phyloP scores from a whole-genome alignment of 2,888 invertebrate genomes.

The Apamea monoglypha region DNA sequence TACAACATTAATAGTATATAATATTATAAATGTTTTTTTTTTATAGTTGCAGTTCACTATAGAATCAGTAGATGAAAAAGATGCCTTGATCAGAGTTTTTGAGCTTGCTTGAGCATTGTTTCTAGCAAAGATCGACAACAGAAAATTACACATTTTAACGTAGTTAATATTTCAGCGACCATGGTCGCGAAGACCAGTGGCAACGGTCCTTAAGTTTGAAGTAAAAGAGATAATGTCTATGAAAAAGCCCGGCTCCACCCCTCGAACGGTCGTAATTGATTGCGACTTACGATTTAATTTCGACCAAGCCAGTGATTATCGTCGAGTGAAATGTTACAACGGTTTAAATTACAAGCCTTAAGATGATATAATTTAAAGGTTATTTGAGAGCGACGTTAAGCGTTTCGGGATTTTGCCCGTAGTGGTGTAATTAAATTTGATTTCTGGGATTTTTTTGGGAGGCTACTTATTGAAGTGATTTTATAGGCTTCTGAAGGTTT shows the following conservation, averaged over 20 bases:
- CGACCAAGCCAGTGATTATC: conserved; percentile 69
- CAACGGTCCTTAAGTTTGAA: conserved; percentile 27
- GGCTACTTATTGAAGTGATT: conserved; percentile 32
- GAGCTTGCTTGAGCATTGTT: neutral
- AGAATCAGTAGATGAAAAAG: neutral
- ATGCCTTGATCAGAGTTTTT: neutral
- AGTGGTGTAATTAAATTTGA: conserved; percentile 54
- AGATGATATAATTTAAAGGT: conserved; percentile 61
- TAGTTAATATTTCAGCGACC: neutral
- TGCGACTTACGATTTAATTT: conserved; percentile 75
- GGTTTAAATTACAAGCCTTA: conserved; percentile 51
- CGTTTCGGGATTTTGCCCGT: conserved; percentile 41
- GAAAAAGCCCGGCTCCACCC: conserved; percentile 67
- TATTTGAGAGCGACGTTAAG: conserved; percentile 47
- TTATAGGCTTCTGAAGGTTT: conserved; percentile 6
- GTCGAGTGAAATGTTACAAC: conserved; percentile 60
- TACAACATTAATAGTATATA: neutral
- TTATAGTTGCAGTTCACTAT: neutral
- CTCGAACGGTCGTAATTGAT: conserved; percentile 72
- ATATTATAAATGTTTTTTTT: neutral
- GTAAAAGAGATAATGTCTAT: conserved; percentile 69
- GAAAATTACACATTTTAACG: neutral
- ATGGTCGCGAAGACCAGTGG: conserved; percentile 14
- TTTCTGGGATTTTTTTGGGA: conserved; percentile 21
- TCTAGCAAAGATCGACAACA: neutral